These are phyloP conservation scores for Vipera ursinii DNA, from an alignment of 2,797 vertebrate species.

Conservation along the genomic window DNA sequence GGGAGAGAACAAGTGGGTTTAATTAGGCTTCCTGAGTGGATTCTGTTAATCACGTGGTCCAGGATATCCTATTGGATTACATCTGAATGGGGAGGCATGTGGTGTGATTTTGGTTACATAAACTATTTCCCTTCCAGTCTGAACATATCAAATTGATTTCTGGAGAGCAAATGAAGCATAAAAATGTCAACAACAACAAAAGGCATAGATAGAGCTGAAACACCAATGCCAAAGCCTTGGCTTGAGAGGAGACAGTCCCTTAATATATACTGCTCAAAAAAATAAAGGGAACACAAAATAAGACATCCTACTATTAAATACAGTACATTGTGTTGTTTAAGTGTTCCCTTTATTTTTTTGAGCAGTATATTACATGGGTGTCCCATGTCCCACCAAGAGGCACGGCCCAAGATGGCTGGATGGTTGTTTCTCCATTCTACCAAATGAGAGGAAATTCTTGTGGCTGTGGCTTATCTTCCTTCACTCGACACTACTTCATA, in stretches of 20 bases:
- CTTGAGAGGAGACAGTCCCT: not conserved
- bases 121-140: not conserved
- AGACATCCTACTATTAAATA: too few species aligned
- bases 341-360: too few species aligned
- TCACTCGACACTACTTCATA: not conserved
- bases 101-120: not conserved
- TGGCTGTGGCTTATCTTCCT: not conserved
- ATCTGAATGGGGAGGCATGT: not conserved
- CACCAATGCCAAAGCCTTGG: not conserved
- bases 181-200: not conserved
- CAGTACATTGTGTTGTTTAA: too few species aligned
- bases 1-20: not conserved
- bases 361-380: not conserved
- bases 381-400: not conserved
- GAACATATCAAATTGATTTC: not conserved
- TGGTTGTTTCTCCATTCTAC: not conserved
- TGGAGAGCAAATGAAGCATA: not conserved
- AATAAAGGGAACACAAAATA: too few species aligned
- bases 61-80: not conserved
- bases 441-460: not conserved
- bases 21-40: not conserved
- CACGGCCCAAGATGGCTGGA: not conserved
- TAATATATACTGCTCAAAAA: not conserved
- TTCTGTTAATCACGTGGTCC: not conserved
- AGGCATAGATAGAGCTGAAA: too few species aligned